Percentiles rank a stretch among this genome's conserved stretches.
phyloP scores from a whole-genome alignment of 2,113 vertebrate species.

The Lethenteron camtschaticum region DNA sequence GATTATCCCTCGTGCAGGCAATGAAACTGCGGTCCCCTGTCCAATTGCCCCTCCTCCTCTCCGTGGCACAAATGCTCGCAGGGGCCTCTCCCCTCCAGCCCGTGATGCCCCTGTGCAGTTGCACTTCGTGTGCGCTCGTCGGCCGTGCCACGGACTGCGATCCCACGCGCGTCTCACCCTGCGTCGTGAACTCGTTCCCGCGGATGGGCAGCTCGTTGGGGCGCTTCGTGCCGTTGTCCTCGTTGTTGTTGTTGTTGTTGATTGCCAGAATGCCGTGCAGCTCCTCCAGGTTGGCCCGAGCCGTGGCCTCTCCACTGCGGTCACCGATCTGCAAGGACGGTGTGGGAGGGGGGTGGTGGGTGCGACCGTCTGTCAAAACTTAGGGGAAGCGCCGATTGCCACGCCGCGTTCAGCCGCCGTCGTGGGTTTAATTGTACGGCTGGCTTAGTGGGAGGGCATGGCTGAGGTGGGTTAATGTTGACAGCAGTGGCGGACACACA shows the following conservation, averaged over 20 bases:
- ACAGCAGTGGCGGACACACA: background rate
- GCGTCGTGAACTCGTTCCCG: slow-evolving; percentile 27
- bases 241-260: slow-evolving; percentile 66
- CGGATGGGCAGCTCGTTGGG: slow-evolving; percentile 48
- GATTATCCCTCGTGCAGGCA: no score
- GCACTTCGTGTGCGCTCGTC: no score
- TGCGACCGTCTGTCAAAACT: background rate
- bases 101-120: background rate
- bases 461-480: background rate
- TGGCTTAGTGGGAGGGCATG: background rate
- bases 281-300: slow-evolving; percentile 74
- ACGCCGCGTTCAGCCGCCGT: background rate
- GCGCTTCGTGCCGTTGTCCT: slow-evolving; percentile 26
- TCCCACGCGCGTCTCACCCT: slow-evolving; percentile 23
- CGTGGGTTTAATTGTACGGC: background rate
- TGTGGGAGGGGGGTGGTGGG: background rate
- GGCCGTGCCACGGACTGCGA: background rate
- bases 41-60: no score
- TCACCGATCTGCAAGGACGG: slow-evolving; percentile 35
- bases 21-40: no score
- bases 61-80: background rate
- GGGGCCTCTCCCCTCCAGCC: background rate
- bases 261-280: slow-evolving; percentile 72
- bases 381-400: background rate
- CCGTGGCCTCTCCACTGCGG: slow-evolving; percentile 69